Conservation (phyloP, 2,113 vertebrate genomes). For the Bettongia penicillata region DNA sequence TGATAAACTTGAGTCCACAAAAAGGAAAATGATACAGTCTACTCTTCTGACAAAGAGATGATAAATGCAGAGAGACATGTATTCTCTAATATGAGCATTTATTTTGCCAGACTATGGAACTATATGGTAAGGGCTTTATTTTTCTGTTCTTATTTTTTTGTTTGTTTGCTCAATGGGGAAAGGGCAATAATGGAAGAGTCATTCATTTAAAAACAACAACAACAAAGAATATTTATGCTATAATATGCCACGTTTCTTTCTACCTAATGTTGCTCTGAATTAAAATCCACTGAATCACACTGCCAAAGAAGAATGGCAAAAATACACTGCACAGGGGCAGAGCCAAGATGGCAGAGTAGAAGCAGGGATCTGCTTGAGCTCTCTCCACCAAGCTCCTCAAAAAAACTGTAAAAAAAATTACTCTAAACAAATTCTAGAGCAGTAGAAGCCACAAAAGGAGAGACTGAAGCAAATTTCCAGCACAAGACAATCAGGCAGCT, state of each 20-base stretch:
- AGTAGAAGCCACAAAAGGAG: no score
- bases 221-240: background rate
- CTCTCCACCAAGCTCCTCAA: no score
- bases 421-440: no score
- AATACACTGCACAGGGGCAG: background rate
- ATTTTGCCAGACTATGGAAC: background rate
- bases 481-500: no score
- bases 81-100: background rate
- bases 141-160: background rate
- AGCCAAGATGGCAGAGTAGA: no score
- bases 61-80: background rate
- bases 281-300: background rate
- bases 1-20: background rate
- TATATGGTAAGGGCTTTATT: background rate
- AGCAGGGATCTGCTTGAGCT: no score
- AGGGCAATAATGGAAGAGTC: background rate
- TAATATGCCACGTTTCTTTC: background rate
- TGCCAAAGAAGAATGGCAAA: background rate
- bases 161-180: background rate
- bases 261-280: background rate
- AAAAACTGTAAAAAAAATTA: no score
- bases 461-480: no score
- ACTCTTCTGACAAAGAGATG: background rate
- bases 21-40: background rate
- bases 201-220: background rate